phyloP scores from a whole-genome alignment of 2,888 invertebrate genomes.

The Spatulosminthurus flaviceps region DNA sequence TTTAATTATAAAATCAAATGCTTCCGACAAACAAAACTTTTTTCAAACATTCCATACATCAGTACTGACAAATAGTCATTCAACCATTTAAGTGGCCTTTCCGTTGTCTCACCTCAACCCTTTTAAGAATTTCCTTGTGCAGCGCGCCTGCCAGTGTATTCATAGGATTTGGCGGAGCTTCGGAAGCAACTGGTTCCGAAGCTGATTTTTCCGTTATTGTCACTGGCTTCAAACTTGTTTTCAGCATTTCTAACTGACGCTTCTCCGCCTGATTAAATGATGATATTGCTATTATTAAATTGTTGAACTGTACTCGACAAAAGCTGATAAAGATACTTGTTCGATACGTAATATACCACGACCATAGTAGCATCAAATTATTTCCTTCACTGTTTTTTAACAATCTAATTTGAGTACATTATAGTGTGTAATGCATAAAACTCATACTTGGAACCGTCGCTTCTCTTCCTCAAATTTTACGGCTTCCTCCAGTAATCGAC shows the following conservation, averaged over 20 bases:
- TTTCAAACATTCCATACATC: no score
- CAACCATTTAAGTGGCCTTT: no score
- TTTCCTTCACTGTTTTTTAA: no score
- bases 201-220: neutral
- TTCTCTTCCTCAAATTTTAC: constrained; percentile 65
- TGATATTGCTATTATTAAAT: neutral
- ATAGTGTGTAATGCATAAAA: no score
- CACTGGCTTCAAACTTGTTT: constrained; percentile 38
- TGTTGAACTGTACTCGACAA: neutral
- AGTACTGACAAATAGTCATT: no score
- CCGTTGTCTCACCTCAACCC: constrained; percentile 74
- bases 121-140: constrained; percentile 75
- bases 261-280: constrained; percentile 60
- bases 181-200: constrained; percentile 13
- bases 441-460: constrained; percentile 63
- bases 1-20: neutral
- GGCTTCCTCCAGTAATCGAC: constrained; percentile 63
- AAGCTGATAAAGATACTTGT: no score
- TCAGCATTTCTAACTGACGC: constrained; percentile 51
- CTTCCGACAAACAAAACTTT: no score
- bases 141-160: constrained; percentile 76
- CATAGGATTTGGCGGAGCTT: constrained; percentile 52
- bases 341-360: no score
- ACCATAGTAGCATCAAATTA: no score
- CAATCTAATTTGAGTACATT: no score